phyloP scores from a whole-genome alignment of 2,113 vertebrate species.

The Cyprinus carpio region DNA sequence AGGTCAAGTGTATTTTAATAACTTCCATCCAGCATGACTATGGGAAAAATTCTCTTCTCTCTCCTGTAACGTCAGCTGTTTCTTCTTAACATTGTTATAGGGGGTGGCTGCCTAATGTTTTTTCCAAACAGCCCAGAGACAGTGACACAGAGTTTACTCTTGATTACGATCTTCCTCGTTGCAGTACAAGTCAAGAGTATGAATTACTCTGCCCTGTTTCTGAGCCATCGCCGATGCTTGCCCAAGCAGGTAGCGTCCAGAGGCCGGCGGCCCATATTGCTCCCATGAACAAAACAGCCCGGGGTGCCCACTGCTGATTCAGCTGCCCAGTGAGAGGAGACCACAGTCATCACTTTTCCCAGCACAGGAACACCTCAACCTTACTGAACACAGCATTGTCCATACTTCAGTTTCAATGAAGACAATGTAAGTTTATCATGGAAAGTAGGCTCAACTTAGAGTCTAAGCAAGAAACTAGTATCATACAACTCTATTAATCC shows the following conservation, averaged over 20 bases:
- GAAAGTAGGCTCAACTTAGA: background rate
- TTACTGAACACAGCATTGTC: background rate
- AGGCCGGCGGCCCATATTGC: slow-evolving; percentile 14
- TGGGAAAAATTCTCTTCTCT: slow-evolving; percentile 30
- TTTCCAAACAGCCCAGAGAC: slow-evolving; percentile 53
- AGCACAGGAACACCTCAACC: background rate
- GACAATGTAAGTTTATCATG: background rate
- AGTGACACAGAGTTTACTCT: slow-evolving; percentile 28
- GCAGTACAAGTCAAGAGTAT: slow-evolving; percentile 49
- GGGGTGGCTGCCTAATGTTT: slow-evolving; percentile 47
- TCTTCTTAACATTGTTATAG: slow-evolving; percentile 57
- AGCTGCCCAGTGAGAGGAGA: slow-evolving; percentile 7
- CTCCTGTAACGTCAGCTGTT: slow-evolving; percentile 46
- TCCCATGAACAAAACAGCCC: slow-evolving; percentile 12
- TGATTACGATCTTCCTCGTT: slow-evolving; percentile 52
- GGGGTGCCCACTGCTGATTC: slow-evolving; percentile 42
- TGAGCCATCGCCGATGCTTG: slow-evolving; percentile 31
- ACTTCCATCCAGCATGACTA: slow-evolving; percentile 16
- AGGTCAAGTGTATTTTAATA: slow-evolving; percentile 43
- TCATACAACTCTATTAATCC: background rate
- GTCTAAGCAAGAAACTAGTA: too few species aligned
- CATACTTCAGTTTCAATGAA: background rate
- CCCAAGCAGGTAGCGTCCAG: slow-evolving; percentile 35
- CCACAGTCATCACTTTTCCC: background rate
- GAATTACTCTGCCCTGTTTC: slow-evolving; percentile 32